These are phyloP conservation scores for Paracentrotus lividus DNA, from an alignment of 53 echinoderm and acorn worm species.

Conservation along the genomic window DNA sequence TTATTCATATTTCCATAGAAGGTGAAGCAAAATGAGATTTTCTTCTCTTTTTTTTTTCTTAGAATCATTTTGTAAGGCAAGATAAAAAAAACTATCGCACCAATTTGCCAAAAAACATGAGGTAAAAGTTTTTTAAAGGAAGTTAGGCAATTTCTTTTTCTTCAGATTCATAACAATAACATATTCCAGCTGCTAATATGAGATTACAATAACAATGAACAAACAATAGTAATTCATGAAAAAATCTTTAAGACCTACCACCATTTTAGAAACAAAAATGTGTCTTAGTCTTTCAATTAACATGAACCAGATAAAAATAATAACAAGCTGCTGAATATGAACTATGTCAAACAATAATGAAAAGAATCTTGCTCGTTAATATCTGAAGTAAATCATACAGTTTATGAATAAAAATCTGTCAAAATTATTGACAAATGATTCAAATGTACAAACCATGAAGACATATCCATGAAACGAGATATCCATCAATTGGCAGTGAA, in stretches of 20 bases:
- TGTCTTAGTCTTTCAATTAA: neutral
- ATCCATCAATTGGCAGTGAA: slow-evolving; percentile 26
- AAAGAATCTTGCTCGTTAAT: neutral
- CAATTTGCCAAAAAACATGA: slow-evolving; percentile 49
- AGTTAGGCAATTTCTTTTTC: slow-evolving; percentile 46
- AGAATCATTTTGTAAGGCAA: slow-evolving; percentile 54
- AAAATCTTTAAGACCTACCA: neutral
- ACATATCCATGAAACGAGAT: slow-evolving; percentile 7
- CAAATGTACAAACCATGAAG: slow-evolving; percentile 6
- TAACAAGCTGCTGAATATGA: neutral
- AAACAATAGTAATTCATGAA: slow-evolving; percentile 30
- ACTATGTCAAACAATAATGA: neutral
- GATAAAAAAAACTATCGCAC: slow-evolving; percentile 67
- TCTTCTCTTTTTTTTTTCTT: slow-evolving; percentile 29
- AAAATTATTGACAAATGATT: too few species aligned
- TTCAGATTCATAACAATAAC: slow-evolving; percentile 22
- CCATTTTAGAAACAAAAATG: neutral
- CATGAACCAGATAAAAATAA: slow-evolving; percentile 19
- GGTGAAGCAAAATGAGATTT: slow-evolving; percentile 31
- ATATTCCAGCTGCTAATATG: slow-evolving; percentile 66
- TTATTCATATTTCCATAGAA: neutral
- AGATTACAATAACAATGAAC: slow-evolving; percentile 45
- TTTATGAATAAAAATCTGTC: neutral
- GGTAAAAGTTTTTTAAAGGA: slow-evolving; percentile 64
- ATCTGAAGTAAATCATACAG: too few species aligned